phyloP scores from a whole-genome alignment of 2,888 invertebrate genomes.

The Spilosoma lubricipeda region DNA sequence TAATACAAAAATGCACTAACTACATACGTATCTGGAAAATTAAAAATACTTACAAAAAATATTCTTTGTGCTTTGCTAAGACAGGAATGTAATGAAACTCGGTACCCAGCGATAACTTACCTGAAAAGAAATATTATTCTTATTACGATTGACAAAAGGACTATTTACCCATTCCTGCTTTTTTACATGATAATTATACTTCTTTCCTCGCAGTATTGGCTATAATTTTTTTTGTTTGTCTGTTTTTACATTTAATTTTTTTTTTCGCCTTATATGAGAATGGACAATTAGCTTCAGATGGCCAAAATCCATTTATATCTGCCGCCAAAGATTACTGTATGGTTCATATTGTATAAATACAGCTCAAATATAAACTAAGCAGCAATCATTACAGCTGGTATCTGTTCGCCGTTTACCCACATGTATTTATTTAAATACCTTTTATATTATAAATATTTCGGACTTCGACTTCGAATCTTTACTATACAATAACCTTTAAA shows the following conservation, averaged over 20 bases:
- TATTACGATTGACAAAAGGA: constrained; percentile 51
- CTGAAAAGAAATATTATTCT: constrained; percentile 60
- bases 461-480: too few relatives aligned
- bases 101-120: constrained; percentile 54
- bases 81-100: neutral
- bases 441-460: too few relatives aligned
- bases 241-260: neutral
- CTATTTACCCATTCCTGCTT: constrained; percentile 17
- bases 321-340: too few relatives aligned
- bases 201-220: neutral
- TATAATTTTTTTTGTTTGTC: neutral
- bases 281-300: too few relatives aligned
- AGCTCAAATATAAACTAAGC: constrained; percentile 37
- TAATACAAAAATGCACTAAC: neutral
- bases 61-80: neutral
- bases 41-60: constrained; percentile 42
- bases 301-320: too few relatives aligned
- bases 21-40: neutral
- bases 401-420: constrained; percentile 16
- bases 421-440: neutral
- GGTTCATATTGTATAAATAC: too few relatives aligned
- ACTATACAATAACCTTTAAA: neutral
- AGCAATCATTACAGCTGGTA: constrained; percentile 47
- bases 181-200: neutral
- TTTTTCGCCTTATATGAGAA: too few relatives aligned